Evolutionary conservation across 2,888 invertebrate species (phyloP).

Genomic region (Spisula solida): DNA sequence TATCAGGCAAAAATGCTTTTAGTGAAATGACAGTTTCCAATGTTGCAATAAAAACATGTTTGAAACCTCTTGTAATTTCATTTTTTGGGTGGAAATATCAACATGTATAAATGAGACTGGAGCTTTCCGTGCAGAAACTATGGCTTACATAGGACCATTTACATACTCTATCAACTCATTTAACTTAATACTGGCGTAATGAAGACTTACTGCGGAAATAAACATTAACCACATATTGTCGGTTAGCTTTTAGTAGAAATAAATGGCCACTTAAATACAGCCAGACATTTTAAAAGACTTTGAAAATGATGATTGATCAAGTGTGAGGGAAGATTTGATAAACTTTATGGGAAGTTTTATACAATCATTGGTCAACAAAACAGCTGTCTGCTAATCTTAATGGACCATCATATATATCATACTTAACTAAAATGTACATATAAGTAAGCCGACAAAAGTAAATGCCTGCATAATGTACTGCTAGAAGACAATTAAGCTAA

Average conservation of each 20-base stretch:
- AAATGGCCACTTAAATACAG: not conserved
- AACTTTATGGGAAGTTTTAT: not conserved
- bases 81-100: no score
- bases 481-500: not conserved
- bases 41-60: no score
- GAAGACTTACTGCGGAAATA: not conserved
- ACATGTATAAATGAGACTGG: no score
- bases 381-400: not conserved
- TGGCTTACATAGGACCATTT: not conserved
- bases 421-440: conserved; percentile 11
- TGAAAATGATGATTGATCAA: not conserved
- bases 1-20: no score
- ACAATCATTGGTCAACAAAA: conserved; percentile 20
- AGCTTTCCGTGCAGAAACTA: not conserved
- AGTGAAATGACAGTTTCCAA: no score
- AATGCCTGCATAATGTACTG: not conserved
- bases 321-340: not conserved
- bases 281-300: conserved; percentile 12
- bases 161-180: not conserved
- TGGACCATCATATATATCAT: not conserved
- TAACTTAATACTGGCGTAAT: not conserved
- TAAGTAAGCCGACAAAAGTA: not conserved
- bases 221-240: not conserved
- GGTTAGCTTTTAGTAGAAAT: conserved; percentile 32
- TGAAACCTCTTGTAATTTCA: no score